phyloP scores from a whole-genome alignment of 1,140 invertebrate genomes.

The Holcopasites calliopsidis region DNA sequence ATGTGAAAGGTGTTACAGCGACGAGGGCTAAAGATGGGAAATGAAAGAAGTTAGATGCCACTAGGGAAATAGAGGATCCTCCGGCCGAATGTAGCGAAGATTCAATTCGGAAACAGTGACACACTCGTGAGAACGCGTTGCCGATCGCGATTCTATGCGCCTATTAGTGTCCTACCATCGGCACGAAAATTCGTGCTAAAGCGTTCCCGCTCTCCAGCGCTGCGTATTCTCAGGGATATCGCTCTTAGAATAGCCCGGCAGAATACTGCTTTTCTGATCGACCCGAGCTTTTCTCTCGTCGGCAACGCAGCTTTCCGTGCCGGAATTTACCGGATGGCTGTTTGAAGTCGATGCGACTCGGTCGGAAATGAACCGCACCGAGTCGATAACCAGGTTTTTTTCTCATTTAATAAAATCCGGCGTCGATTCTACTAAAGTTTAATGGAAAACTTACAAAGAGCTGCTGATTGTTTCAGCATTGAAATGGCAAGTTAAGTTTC shows the following conservation, averaged over 20 bases:
- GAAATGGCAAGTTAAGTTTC: too few relatives aligned
- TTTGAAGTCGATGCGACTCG: slow-evolving; percentile 12
- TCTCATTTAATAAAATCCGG: too few relatives aligned
- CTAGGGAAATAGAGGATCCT: neutral
- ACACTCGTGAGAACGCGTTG: slow-evolving; percentile 10
- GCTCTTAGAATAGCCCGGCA: slow-evolving; percentile 51
- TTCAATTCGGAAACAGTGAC: slow-evolving; percentile 37
- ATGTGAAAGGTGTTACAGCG: too few relatives aligned
- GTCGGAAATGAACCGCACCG: slow-evolving; percentile 10
- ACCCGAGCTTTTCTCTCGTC: slow-evolving; percentile 61
- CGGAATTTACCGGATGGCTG: slow-evolving; percentile 44
- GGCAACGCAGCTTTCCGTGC: slow-evolving; percentile 57
- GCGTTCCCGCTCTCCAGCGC: slow-evolving; percentile 46
- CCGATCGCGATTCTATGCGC: slow-evolving; percentile 26
- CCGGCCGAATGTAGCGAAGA: too few relatives aligned
- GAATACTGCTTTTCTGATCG: slow-evolving; percentile 59
- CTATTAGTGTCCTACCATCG: slow-evolving; percentile 25
- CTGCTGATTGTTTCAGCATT: too few relatives aligned
- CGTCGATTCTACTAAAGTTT: too few relatives aligned
- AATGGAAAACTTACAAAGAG: too few relatives aligned
- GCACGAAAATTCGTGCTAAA: slow-evolving; percentile 37
- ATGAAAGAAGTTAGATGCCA: neutral
- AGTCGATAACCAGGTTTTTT: too few relatives aligned
- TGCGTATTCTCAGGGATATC: slow-evolving; percentile 50
- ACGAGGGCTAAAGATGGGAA: too few relatives aligned